Conservation (phyloP, 2,888 invertebrate genomes). For the Conistra vaccinii region DNA sequence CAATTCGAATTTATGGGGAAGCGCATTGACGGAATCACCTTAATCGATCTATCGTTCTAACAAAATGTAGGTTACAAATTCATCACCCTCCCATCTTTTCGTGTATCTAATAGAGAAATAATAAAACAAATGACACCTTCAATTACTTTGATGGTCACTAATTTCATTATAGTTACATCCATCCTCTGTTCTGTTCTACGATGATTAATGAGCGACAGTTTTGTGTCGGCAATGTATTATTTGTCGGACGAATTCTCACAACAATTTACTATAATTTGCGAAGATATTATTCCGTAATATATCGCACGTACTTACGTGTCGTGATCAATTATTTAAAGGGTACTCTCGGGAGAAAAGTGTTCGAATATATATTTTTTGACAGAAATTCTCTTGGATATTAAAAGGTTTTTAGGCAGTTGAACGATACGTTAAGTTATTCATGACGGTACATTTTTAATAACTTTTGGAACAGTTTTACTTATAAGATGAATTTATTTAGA, state of each 20-base stretch:
- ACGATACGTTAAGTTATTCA: neutral
- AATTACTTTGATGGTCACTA: conserved; percentile 30
- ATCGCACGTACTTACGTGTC: conserved; percentile 14
- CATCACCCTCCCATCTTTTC: conserved; percentile 7
- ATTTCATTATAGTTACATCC: conserved; percentile 45
- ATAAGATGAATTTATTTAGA: neutral
- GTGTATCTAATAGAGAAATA: conserved; percentile 51
- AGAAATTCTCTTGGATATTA: conserved; percentile 6
- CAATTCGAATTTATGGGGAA: neutral
- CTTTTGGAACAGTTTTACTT: neutral
- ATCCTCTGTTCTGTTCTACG: conserved; percentile 46
- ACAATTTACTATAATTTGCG: conserved; percentile 59
- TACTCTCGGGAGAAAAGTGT: conserved; percentile 15
- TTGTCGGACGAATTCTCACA: conserved; percentile 52
- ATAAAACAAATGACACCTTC: conserved; percentile 46
- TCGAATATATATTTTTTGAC: conserved; percentile 20
- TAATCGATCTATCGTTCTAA: conserved; percentile 3
- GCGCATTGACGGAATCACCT: neutral
- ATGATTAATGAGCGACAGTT: conserved; percentile 64
- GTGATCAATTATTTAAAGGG: conserved; percentile 55
- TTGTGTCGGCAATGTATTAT: conserved; percentile 52
- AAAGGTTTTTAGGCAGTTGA: conserved; percentile 1
- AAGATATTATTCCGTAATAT: conserved; percentile 38
- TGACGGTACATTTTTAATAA: neutral
- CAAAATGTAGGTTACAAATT: conserved; percentile 12